Conservation (phyloP, 2,797 vertebrate species). For the Falco naumanni region DNA sequence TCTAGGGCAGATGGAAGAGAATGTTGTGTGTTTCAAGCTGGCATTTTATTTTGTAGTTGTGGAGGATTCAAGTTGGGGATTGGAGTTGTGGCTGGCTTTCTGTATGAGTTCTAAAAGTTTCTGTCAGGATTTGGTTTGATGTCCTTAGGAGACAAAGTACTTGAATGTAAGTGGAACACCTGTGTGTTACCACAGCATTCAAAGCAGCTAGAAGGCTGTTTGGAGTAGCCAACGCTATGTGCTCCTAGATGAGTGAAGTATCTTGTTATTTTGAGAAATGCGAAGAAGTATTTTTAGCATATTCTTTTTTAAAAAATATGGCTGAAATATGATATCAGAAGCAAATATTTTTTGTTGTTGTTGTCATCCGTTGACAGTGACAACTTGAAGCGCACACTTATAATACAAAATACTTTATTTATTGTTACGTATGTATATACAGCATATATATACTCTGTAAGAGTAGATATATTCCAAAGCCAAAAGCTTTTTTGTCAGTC, state of each 20-base stretch:
- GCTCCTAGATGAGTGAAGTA: conserved; percentile 43
- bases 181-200: conserved; percentile 37
- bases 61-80: neutral
- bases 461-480: neutral
- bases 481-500: neutral
- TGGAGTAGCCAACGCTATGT: conserved; percentile 54
- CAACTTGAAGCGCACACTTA: neutral
- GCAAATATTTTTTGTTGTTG: neutral
- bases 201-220: conserved; percentile 36
- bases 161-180: neutral
- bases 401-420: neutral
- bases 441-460: neutral
- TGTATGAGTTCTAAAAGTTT: neutral
- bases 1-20: neutral
- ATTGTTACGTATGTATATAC: rapidly evolving
- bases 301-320: neutral
- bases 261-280: conserved; percentile 54
- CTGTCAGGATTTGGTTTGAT: conserved; percentile 8
- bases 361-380: conserved; percentile 21
- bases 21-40: neutral
- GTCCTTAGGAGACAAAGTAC: conserved; percentile 2
- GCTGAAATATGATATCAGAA: neutral
- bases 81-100: neutral
- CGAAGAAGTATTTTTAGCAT: conserved; percentile 49
- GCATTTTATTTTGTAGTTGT: neutral